These are phyloP conservation scores for Lacerta viridis DNA, from an alignment of 2,797 vertebrate genomes.

Conservation along the genomic window DNA sequence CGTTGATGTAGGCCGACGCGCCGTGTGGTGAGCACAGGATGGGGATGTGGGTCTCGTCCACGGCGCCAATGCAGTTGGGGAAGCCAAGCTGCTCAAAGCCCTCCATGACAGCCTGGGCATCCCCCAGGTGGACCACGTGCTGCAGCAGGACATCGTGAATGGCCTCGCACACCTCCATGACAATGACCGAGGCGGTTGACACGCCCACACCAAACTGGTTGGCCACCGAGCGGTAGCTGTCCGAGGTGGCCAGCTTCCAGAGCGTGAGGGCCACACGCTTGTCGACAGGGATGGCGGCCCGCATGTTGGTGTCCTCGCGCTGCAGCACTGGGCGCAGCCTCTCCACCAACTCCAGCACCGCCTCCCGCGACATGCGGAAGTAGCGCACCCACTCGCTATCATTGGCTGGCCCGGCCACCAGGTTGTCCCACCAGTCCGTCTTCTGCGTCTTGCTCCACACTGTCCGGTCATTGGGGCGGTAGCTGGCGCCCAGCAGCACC, in stretches of 20 bases:
- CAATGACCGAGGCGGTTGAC: not conserved
- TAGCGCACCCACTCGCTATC: conserved; percentile 3
- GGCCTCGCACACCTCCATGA: conserved; percentile 36
- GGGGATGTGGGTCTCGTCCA: conserved; percentile 29
- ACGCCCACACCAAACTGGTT: conserved; percentile 30
- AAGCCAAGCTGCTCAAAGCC: conserved; percentile 7
- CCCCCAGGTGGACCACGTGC: not conserved
- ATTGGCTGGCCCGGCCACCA: not conserved
- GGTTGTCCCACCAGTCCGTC: conserved; percentile 35
- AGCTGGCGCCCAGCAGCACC: conserved; percentile 12
- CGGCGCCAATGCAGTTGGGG: conserved; percentile 12
- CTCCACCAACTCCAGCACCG: conserved; percentile 24
- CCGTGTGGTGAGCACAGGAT: conserved; percentile 9
- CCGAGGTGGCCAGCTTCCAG: conserved; percentile 30
- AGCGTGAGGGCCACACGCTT: conserved; percentile 22
- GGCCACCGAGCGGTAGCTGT: conserved; percentile 31
- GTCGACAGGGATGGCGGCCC: conserved; percentile 23
- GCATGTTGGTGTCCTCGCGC: conserved; percentile 37
- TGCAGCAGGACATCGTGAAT: conserved; percentile 11
- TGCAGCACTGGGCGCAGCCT: conserved; percentile 30
- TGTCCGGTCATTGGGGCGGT: conserved; percentile 22
- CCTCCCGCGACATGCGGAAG: conserved; percentile 36
- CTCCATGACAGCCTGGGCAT: not conserved
- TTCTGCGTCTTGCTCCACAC: conserved; percentile 37
- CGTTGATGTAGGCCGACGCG: conserved; percentile 8